These are phyloP conservation scores for Rissa tridactyla DNA, from an alignment of 2,113 vertebrate species.

Conservation along the genomic window DNA sequence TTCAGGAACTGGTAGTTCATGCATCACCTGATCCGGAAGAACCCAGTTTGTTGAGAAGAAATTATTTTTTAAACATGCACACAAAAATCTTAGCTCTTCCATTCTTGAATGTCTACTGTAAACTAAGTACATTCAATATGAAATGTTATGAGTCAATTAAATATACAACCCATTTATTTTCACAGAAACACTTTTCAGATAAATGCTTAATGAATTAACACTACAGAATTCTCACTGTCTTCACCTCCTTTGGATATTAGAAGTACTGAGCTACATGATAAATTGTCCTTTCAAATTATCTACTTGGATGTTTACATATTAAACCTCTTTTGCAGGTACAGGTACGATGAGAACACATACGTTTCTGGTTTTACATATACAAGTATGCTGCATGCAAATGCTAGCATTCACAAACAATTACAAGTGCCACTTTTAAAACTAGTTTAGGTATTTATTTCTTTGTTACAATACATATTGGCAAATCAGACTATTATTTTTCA, in stretches of 20 bases:
- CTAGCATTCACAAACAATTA: background rate
- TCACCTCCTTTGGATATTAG: background rate
- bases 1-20: background rate
- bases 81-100: background rate
- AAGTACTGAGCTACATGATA: background rate
- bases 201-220: background rate
- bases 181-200: background rate
- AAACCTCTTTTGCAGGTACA: background rate
- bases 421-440: background rate
- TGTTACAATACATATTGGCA: background rate
- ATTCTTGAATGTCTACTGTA: background rate
- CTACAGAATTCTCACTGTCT: background rate
- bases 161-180: background rate
- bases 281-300: background rate
- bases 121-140: background rate
- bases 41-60: background rate
- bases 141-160: background rate
- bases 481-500: background rate
- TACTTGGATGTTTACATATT: background rate
- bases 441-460: background rate
- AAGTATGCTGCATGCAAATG: background rate
- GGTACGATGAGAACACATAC: background rate
- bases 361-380: background rate
- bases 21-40: background rate
- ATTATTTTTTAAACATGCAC: background rate